Evolutionary conservation across 1,140 invertebrate genomes (phyloP).

Genomic region (Gonatopus flavifemur): DNA sequence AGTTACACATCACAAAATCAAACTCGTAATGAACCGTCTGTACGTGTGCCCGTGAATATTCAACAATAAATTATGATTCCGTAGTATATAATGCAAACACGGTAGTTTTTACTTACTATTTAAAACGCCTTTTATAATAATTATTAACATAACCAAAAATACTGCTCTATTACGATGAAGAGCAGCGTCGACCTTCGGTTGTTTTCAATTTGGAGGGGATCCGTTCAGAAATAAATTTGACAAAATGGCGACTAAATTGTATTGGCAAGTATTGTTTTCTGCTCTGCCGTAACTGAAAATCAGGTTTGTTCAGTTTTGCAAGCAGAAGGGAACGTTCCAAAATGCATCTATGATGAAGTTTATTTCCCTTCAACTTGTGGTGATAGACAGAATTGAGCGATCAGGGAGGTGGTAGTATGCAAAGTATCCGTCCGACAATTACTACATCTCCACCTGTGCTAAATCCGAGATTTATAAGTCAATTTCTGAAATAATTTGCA

Average conservation of each 20-base stretch:
- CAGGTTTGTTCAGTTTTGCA: not conserved
- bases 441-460: no score
- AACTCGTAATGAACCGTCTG: no score
- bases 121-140: constrained; percentile 28
- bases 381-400: no score
- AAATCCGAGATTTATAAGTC: no score
- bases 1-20: constrained; percentile 24
- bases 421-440: no score
- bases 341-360: not conserved
- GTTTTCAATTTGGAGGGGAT: constrained; percentile 51
- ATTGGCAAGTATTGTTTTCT: not conserved
- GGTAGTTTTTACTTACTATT: constrained; percentile 44
- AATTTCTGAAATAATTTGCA: no score
- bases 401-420: no score
- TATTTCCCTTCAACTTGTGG: no score
- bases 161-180: constrained; percentile 36
- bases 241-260: constrained; percentile 46
- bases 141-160: constrained; percentile 52
- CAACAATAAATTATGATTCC: constrained; percentile 11
- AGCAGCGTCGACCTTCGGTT: constrained; percentile 55
- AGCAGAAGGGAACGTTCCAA: not conserved
- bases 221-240: constrained; percentile 47
- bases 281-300: not conserved
- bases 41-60: not conserved
- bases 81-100: constrained; percentile 2